phyloP scores from a whole-genome alignment of 2,797 vertebrate genomes.

The Vireo griseus region DNA sequence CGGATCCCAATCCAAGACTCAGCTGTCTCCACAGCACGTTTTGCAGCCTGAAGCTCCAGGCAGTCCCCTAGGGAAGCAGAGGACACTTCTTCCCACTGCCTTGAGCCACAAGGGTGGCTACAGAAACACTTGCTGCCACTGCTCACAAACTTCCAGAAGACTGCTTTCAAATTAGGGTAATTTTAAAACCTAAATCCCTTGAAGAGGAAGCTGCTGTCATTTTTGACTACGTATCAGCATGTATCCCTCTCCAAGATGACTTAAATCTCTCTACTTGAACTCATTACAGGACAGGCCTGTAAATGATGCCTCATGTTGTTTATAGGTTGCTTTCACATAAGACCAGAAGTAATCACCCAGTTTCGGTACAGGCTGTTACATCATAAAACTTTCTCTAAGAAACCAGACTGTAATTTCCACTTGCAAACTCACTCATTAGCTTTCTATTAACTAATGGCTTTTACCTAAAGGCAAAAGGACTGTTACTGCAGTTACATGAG shows the following conservation, averaged over 20 bases:
- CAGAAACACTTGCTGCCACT: background rate
- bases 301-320: background rate
- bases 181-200: background rate
- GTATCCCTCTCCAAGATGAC: background rate
- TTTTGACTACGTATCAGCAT: background rate
- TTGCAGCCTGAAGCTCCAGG: background rate
- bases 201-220: background rate
- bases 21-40: background rate
- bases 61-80: background rate
- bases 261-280: background rate
- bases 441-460: background rate
- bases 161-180: background rate
- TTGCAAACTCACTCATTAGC: background rate
- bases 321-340: background rate
- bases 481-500: accelerated
- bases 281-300: background rate
- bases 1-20: background rate
- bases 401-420: background rate
- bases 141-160: background rate
- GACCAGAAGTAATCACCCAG: background rate
- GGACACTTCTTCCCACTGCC: background rate
- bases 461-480: background rate
- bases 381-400: slow-evolving; percentile 1
- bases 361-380: background rate
- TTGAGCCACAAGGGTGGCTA: background rate